Percentiles rank a stretch among this genome's conserved stretches.
Evolutionary conservation across 2,113 vertebrate genomes (phyloP).

Genomic region (Hypanus sabinus): DNA sequence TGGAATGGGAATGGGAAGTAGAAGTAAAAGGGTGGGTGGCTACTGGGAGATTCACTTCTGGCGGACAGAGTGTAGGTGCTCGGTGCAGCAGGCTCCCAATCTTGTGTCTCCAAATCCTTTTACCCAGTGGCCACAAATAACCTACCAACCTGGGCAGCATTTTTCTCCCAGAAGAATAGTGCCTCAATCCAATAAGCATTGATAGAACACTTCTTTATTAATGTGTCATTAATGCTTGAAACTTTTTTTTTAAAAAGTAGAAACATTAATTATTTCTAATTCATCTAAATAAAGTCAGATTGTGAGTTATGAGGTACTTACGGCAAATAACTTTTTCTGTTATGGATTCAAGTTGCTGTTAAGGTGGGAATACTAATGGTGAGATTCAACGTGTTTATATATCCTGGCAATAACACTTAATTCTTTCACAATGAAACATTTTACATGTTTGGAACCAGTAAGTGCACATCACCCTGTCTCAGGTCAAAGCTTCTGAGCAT

Average conservation of each 20-base stretch:
- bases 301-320: neutral
- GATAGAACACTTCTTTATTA: neutral
- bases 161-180: neutral
- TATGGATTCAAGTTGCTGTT: neutral
- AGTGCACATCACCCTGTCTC: neutral
- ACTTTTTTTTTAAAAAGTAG: neutral
- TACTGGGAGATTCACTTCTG: too few relatives aligned
- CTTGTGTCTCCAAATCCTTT: too few relatives aligned
- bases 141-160: too few relatives aligned
- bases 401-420: neutral
- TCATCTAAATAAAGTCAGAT: neutral
- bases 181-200: neutral
- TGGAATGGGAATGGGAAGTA: too few relatives aligned
- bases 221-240: neutral
- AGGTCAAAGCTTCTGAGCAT: neutral
- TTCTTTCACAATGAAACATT: neutral
- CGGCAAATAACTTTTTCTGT: neutral
- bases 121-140: neutral
- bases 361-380: neutral
- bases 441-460: slow-evolving; percentile 11
- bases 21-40: too few relatives aligned
- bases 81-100: too few relatives aligned
- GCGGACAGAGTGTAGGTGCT: too few relatives aligned
- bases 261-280: neutral
- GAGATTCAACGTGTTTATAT: neutral